Base-by-base conservation (phyloP, 2,888 invertebrate species). In the Oscheius myriophilus region DNA sequence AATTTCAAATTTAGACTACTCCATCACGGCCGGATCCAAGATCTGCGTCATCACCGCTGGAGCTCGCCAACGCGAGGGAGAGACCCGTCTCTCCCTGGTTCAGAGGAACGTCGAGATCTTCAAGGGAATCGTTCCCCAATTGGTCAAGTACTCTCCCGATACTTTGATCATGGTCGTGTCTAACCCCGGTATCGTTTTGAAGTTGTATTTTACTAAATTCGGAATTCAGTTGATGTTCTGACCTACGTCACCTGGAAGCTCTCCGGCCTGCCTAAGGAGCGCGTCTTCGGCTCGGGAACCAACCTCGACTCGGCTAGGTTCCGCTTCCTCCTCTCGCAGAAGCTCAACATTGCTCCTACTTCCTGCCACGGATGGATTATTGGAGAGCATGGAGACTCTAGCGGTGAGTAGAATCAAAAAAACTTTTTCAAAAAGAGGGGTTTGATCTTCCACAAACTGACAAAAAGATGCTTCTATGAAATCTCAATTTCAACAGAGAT, bases 191-290 rank as follows among this genome's bases (percentile, higher is more conserved):
- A 70, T 62, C 74, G 2, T 18, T 21, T 53, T 25, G 1, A n/a
- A 46, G 54, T 16, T n/a, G 14, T n/a, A n/a, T n/a, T n/a, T n/a
- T n/a, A 25, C 7, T 21, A 18, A n/a, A n/a, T 41, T 11, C 7
- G 14, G 7, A 3, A 86, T 79, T 82, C 87, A 87, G 94, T 94
- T 39, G 95, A 96, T 87, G 92, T 95, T 72, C 89, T 96, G 84
- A 94, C 95, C 0, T 95, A 93, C 87, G 93, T 95, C 14, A 92
- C 95, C n/a, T 96, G 95, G 95, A 94, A 93, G 88, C 87, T 96
- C 66, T 94, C 94, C 76, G 94, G 94, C 9, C 89, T 95, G 79
- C 94, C 95, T 12, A 91, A 92, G 87, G 91, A 93, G 86, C 91
- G 92, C 43, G 93, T 95, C 58, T 92, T 96, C 86, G 95, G 95